Evolutionary conservation across 2,888 invertebrate species (phyloP).

Genomic region (Thymelicus sylvestris): DNA sequence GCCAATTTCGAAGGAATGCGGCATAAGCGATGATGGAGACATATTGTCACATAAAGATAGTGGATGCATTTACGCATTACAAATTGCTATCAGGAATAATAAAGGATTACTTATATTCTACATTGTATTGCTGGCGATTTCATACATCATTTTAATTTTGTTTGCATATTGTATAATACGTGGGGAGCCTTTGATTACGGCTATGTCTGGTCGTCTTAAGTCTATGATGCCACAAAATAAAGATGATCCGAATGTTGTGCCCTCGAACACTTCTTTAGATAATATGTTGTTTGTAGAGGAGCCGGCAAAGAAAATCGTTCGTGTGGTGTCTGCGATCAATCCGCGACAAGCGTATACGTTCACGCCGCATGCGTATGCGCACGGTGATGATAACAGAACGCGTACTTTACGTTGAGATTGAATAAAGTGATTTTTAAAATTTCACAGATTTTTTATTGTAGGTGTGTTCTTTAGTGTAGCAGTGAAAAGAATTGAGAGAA

Average conservation of each 20-base stretch:
- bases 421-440: conserved; percentile 44
- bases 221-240: conserved; percentile 49
- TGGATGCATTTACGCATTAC: conserved; percentile 65
- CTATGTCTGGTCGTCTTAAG: conserved; percentile 51
- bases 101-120: conserved; percentile 63
- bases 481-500: too few species aligned
- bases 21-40: conserved; percentile 46
- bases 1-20: conserved; percentile 62
- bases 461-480: neutral
- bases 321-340: conserved; percentile 68
- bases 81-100: conserved; percentile 55
- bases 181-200: conserved; percentile 62
- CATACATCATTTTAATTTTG: conserved; percentile 57
- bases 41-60: conserved; percentile 51
- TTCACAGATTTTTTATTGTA: conserved; percentile 9
- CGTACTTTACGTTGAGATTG: conserved; percentile 46
- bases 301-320: conserved; percentile 66
- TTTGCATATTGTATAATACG: conserved; percentile 69
- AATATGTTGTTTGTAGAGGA: conserved; percentile 66
- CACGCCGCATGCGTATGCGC: conserved; percentile 53
- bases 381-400: conserved; percentile 42
- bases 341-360: conserved; percentile 67
- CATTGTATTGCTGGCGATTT: conserved; percentile 50
- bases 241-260: conserved; percentile 43
- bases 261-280: conserved; percentile 55